These are phyloP conservation scores for Gymnothorax javanicus DNA, from an alignment of 2,797 vertebrate genomes.

Conservation along the genomic window DNA sequence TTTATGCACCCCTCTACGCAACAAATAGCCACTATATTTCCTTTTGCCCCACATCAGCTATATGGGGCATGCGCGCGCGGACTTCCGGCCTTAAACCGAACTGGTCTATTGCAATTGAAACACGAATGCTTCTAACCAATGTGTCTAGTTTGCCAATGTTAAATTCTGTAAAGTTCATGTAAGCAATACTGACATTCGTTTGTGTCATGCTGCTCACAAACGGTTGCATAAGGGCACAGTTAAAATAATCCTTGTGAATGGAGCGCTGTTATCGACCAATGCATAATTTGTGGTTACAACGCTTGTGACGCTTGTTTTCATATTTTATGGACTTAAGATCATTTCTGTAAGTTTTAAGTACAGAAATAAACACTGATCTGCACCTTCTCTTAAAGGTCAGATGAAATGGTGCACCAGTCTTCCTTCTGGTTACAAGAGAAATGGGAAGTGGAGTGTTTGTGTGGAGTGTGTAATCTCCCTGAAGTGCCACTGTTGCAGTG, in stretches of 20 bases:
- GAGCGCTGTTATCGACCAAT: not conserved
- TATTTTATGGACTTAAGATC: not conserved
- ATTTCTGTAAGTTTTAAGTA: not conserved
- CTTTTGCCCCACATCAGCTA: too few species aligned
- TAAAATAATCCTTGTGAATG: not conserved
- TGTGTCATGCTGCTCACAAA: not conserved
- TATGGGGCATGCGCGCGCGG: too few species aligned
- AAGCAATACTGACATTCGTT: not conserved
- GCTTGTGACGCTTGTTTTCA: not conserved
- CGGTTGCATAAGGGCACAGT: not conserved
- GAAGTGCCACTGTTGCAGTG: not conserved
- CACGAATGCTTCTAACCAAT: not conserved
- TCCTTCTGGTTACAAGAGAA: not conserved
- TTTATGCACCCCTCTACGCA: too few species aligned
- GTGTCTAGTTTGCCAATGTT: not conserved
- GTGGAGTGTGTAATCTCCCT: not conserved
- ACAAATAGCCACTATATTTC: too few species aligned
- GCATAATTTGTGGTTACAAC: not conserved
- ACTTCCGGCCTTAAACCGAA: too few species aligned
- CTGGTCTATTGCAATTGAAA: not conserved
- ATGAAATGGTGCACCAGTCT: not conserved
- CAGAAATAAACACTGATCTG: not conserved
- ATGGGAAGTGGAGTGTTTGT: not conserved
- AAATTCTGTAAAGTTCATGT: not conserved
- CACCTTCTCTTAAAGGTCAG: not conserved